A percentile compares a stretch with the other conserved stretches of the same genome.
These are phyloP conservation scores for Intellagama lesueurii DNA, from an alignment of 2,797 vertebrate genomes.

Conservation along the genomic window DNA sequence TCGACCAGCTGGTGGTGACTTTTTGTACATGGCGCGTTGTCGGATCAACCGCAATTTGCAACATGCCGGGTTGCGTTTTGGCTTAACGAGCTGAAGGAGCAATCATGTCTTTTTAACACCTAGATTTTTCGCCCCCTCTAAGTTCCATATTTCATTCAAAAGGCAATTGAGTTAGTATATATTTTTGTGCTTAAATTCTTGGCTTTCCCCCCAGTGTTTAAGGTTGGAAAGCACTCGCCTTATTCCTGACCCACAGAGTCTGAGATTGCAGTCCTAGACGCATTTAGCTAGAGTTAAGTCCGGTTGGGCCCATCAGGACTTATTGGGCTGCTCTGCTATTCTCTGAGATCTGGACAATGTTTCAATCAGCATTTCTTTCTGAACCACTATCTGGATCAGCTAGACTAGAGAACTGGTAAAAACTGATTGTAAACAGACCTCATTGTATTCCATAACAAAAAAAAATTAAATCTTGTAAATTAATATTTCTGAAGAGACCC, in stretches of 20 bases:
- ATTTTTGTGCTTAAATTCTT: neutral
- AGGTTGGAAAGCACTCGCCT: neutral
- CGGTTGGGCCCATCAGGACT: neutral
- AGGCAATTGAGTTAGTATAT: too few species aligned
- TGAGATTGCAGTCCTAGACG: neutral
- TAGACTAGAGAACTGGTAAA: neutral
- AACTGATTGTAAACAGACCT: neutral
- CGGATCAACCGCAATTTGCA: too few species aligned
- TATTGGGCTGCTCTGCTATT: neutral
- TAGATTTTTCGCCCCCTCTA: neutral
- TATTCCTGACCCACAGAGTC: neutral
- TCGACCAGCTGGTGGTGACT: too few species aligned
- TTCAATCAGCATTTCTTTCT: neutral
- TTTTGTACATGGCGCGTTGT: too few species aligned
- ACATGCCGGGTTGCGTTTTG: too few species aligned
- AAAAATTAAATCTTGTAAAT: neutral
- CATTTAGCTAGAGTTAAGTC: neutral
- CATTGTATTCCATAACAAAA: neutral
- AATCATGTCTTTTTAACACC: neutral
- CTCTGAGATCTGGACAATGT: neutral
- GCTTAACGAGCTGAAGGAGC: too few species aligned
- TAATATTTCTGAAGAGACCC: neutral
- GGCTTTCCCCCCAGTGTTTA: neutral
- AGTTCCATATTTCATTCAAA: neutral
- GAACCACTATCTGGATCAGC: neutral